Conservation (phyloP, 2,888 invertebrate species). For the Ophion slaviceki region DNA sequence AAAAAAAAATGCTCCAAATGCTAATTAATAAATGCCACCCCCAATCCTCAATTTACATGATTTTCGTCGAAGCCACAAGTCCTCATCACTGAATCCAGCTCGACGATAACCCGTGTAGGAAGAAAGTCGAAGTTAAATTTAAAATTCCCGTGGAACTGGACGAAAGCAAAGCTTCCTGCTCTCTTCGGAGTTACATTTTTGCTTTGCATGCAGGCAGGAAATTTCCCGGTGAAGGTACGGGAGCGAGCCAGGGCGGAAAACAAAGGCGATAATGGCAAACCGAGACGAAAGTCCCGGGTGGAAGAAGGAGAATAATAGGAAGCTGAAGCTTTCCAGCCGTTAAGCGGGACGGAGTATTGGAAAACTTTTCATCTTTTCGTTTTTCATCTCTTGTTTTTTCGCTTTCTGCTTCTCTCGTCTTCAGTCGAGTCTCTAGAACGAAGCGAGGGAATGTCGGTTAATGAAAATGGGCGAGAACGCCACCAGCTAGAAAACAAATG, state of each 20-base stretch:
- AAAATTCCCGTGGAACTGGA: not conserved
- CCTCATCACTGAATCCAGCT: not conserved
- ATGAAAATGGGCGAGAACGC: conserved; percentile 64
- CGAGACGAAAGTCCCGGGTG: conserved; percentile 34
- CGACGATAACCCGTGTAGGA: not conserved
- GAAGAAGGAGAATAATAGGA: conserved; percentile 37
- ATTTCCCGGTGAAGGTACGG: conserved; percentile 25
- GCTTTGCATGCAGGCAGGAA: not conserved
- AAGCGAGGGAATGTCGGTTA: conserved; percentile 61
- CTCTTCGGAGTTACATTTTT: conserved; percentile 8
- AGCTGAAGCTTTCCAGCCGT: conserved; percentile 45
- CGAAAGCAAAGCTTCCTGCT: not conserved
- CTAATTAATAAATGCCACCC: not conserved
- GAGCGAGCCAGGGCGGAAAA: conserved; percentile 47
- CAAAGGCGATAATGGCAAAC: conserved; percentile 49
- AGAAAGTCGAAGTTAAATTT: not conserved
- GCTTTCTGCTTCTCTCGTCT: conserved; percentile 12
- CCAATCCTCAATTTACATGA: not conserved
- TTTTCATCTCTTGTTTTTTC: conserved; percentile 23
- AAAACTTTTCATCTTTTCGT: conserved; percentile 54
- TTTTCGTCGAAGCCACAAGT: not conserved
- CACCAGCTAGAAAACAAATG: conserved; percentile 50
- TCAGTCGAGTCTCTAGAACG: conserved; percentile 35
- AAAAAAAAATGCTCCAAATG: not conserved
- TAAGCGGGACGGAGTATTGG: conserved; percentile 53